Evolutionary conservation across 2,113 vertebrate genomes (phyloP).

Genomic region (Astur gentilis): DNA sequence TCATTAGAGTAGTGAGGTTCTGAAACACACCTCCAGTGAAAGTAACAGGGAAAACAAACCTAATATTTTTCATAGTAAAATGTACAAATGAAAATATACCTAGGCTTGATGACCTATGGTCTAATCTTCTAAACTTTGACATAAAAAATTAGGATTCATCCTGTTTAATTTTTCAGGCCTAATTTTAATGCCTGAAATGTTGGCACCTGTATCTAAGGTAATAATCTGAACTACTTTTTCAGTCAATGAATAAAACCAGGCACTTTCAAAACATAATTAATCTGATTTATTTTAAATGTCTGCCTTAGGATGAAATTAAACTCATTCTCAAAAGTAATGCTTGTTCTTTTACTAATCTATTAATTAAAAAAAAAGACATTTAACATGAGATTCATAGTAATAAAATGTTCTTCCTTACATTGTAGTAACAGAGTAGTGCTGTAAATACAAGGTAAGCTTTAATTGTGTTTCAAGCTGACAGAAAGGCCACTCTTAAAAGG

Average conservation of each 20-base stretch:
- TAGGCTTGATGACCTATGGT: not conserved
- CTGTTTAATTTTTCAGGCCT: not conserved
- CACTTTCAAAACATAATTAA: not conserved
- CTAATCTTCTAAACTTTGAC: not conserved
- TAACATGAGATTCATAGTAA: not conserved
- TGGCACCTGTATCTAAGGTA: not conserved
- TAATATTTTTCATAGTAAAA: not conserved
- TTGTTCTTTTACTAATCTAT: not conserved
- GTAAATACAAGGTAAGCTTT: not conserved
- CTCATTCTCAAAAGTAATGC: not conserved
- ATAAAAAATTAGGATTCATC: not conserved
- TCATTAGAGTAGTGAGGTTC: not conserved
- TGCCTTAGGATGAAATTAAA: not conserved
- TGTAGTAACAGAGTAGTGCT: not conserved
- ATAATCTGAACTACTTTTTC: not conserved
- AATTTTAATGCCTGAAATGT: not conserved
- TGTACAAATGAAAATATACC: not conserved
- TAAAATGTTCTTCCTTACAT: not conserved
- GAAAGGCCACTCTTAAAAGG: not conserved
- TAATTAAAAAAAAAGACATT: not conserved
- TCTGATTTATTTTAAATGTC: not conserved
- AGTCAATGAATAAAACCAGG: not conserved
- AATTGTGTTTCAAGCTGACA: not conserved
- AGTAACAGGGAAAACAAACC: not conserved
- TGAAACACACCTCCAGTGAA: not conserved